Percentiles rank a stretch among this genome's conserved stretches.
phyloP scores from a whole-genome alignment of 2,888 invertebrate genomes.

The Cataglyphis cursor region DNA sequence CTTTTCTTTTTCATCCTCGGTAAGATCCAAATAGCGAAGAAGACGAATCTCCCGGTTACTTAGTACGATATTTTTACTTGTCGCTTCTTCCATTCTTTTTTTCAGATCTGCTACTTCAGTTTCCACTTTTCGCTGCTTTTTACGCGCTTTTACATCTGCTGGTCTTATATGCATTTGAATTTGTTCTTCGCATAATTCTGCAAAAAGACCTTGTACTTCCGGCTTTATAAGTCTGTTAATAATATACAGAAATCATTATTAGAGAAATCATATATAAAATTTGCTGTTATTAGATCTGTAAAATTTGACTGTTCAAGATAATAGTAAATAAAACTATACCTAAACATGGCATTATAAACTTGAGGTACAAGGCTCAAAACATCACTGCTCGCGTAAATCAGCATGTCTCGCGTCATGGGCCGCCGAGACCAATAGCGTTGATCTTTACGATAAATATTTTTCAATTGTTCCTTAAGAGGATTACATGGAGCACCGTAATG shows the following conservation, averaged over 20 bases:
- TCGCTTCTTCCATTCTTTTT: slow-evolving; percentile 92
- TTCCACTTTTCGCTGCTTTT: slow-evolving; percentile 96
- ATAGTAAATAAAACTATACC: slow-evolving; percentile 83
- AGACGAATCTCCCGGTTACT: slow-evolving; percentile 97
- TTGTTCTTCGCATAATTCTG: slow-evolving; percentile 96
- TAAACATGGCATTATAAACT: slow-evolving; percentile 92
- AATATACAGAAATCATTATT: slow-evolving; percentile 48
- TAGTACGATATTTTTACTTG: slow-evolving; percentile 94
- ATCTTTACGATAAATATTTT: slow-evolving; percentile 94
- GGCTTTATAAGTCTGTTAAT: slow-evolving; percentile 89
- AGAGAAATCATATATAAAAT: not conserved
- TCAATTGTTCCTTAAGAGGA: slow-evolving; percentile 96
- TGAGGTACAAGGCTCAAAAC: slow-evolving; percentile 95
- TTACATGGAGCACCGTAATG: slow-evolving; percentile 95
- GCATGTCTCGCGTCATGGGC: slow-evolving; percentile 96
- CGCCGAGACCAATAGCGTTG: slow-evolving; percentile 96
- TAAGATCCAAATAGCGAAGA: slow-evolving; percentile 95
- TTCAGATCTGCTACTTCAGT: slow-evolving; percentile 96
- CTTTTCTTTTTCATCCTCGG: slow-evolving; percentile 97
- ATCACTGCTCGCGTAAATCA: slow-evolving; percentile 96
- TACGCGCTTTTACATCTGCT: slow-evolving; percentile 94
- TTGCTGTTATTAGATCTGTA: not conserved
- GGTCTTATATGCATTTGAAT: slow-evolving; percentile 93
- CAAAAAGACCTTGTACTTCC: slow-evolving; percentile 92
- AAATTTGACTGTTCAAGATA: slow-evolving; percentile 18